Base-by-base conservation (phyloP, 2,113 vertebrate species). In the Anseranas semipalmata region DNA sequence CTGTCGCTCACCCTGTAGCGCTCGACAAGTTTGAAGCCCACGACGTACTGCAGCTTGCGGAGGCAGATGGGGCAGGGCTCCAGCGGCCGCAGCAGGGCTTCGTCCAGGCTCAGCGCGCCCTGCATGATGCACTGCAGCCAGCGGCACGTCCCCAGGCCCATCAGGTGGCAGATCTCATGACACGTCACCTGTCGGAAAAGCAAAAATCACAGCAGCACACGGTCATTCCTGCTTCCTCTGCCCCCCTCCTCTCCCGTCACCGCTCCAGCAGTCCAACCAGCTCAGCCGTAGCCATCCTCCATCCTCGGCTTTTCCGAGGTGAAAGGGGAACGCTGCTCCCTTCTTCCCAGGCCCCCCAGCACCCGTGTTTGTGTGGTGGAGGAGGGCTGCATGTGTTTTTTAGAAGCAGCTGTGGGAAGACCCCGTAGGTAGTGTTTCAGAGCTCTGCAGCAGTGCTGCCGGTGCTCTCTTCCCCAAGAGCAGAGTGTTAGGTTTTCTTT, bases 121-220 rank as follows among this genome's bases (percentile, higher is more conserved):
- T 98, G 98, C 98, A 98, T 97, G 94, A 98, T 92, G 95, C 98
- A 98, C 89, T 97, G 95, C 70, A 98, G 98, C 98, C 98, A 98
- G 78, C 98, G 97, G 58, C 98, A 98, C 15, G 93, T 96, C 59
- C 98, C 98, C 97, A 98, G 90, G 75, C 98, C 98, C 66, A 98
- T 97, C 82, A 98, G 97, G 82, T 97, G 98, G 82, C 98, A 98
- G 71, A 98, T 97, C 83, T 98, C 98, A 0, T 98, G 98, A 3
- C 98, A 98, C 1, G 95, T 95, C 87, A 97, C 97, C 98, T 98
- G 72, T 5, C 9, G 39, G 55, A 63, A 79, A 46, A 74, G 62
- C 25, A 73, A 41, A 94, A 58, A 41, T 9, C 33, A 28, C 28
- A 46, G 43, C 19, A 59, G 28, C 1, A 28, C 0, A 0, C 0